Evolutionary conservation across 2,888 invertebrate genomes (phyloP), one percentile per base, ranked within the genome.

Genomic region (Isotomurus palustris): DNA sequence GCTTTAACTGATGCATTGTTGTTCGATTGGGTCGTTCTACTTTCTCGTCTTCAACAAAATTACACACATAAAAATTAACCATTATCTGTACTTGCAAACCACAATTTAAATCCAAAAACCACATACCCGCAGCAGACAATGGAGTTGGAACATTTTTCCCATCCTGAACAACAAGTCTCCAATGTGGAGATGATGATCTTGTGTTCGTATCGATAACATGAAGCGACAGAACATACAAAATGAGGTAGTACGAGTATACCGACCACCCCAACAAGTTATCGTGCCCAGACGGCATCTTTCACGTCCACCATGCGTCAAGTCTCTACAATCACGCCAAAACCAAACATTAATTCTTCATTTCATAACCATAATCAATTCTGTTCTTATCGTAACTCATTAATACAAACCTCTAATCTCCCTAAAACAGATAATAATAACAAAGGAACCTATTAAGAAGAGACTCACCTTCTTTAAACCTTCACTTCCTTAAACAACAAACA

Each of bases 121-220:
- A 32, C 32, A 8, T 27, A 29, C 29, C 47, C n/a, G 27, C 19
- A 3, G 35, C 17, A 3, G 21, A 32, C 19, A 49, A 51, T 4
- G 70, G 70, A 50, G 64, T 68, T 27, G 67, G 67, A 44, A 63
- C 59, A 43, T 67, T 62, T 77, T 85, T 84, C 53, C 85, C 86
- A 73, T 64, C 64, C 49, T 84, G 85, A 71, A 88, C 86, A 75
- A 85, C 88, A 60, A 91, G 77, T 77, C 85, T 85, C 91, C 91
- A 91, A 74, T 88, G 80, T 71, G 84, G 86, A 53, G 70, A 60
- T 12, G 89, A 88, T 19, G 88, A 87, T 70, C 87, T 82, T 35
- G 90, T 88, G 77, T 89, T 90, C 67, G 84, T 87, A 64, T 81
- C 76, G 72, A 86, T 80, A 72, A 86, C 82, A 78, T 86, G 83